Evolutionary conservation across 2,797 vertebrate species (phyloP), one percentile per base, ranked within the genome.

Genomic region (Bradypodion ventrale): DNA sequence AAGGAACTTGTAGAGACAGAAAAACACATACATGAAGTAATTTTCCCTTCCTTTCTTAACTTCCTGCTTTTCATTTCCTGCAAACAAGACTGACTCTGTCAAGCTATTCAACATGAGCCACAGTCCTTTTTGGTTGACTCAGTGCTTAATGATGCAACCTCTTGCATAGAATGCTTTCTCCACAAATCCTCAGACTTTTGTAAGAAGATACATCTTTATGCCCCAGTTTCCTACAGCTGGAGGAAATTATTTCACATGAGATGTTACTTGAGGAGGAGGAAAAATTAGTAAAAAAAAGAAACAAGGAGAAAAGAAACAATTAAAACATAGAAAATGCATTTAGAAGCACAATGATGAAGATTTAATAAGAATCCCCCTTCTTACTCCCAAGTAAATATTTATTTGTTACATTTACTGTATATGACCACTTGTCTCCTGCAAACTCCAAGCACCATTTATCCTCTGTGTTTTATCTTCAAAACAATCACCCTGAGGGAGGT

Each of bases 31-130:
- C 52, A 49, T 27, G 32, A 78, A 72, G 7, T 16, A 27, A n/a
- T 49, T 60, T n/a, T 72, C 37, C 32, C 52, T 60, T 75, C 27
- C 62, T 60, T 69, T 52, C 23, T 35, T 82, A 13, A 56, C 66
- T 86, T 86, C 76, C 75, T 44, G 65, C 40, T 56, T 63, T 27
- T 7, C 13, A 21, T 25, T 78, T 84, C 79, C 46, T 35, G 75
- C 42, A 13, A 68, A 76, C 27, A 42, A 82, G 35, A n/a, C n/a
- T n/a, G n/a, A n/a, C n/a, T n/a, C n/a, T n/a, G n/a, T 27, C 32
- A 49, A 19, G 5, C 56, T 42, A 44, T 23, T 63, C 35, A 72
- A 15, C 32, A 62, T n/a, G 19, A 84, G 5, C n/a, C 15, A 13
- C 10, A 9, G 1, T 60, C 25, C 15, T 1, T 10, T n/a, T 74